Percentiles rank a stretch among this genome's conserved stretches.
Conservation (phyloP, 2,888 invertebrate species). For the Andricus curvator region DNA sequence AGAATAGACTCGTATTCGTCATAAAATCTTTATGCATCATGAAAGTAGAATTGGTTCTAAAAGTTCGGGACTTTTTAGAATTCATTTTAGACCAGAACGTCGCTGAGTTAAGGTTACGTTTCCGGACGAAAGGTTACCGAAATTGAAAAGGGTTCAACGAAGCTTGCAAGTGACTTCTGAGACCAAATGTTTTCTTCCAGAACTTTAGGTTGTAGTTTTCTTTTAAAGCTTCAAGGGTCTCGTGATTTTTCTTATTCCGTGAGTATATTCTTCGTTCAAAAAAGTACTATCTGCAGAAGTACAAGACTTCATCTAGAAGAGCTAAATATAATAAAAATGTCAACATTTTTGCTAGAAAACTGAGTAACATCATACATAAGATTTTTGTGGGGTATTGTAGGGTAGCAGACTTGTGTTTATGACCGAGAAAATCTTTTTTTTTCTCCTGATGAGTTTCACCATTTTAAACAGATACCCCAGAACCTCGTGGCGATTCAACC, state of each 20-base stretch:
- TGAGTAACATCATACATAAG: no score
- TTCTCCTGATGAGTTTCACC: conserved; percentile 2
- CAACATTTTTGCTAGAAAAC: no score
- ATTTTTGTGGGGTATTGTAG: background rate
- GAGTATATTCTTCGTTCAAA: conserved; percentile 50
- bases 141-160: conserved; percentile 31
- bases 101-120: background rate
- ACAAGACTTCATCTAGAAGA: background rate
- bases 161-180: conserved; percentile 12
- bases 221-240: conserved; percentile 50
- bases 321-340: no score
- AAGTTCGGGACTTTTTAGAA: background rate
- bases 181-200: conserved; percentile 18
- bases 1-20: background rate
- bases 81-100: conserved; percentile 4
- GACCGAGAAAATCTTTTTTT: conserved; percentile 45
- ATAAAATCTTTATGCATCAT: conserved; percentile 7
- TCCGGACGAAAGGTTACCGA: background rate
- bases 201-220: background rate
- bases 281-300: background rate
- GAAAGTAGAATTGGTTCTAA: background rate
- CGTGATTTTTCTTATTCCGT: conserved; percentile 57
- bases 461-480: background rate
- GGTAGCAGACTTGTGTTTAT: conserved; percentile 48
- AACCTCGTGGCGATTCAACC: conserved; percentile 41